These are phyloP conservation scores for Aplysina aerophoba DNA, from an alignment of 37 sponge, comb jelly and placozoan species.

Conservation along the genomic window DNA sequence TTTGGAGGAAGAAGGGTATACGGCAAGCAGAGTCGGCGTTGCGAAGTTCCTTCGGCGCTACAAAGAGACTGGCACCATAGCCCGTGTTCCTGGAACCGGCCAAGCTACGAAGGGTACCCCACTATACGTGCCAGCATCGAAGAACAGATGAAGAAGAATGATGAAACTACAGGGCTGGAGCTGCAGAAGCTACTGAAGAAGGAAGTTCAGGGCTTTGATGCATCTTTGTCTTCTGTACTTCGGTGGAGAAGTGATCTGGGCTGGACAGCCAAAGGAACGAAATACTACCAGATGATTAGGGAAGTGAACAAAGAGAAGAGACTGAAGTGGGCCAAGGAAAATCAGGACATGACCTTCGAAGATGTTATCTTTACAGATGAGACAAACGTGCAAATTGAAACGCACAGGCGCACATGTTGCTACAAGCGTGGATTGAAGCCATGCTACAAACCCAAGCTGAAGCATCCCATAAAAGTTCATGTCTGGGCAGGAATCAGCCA, in stretches of 20 bases:
- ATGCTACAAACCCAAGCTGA: not conserved
- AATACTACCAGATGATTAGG: conserved; percentile 15
- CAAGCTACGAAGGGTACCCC: not conserved
- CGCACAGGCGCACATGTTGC: conserved; percentile 12
- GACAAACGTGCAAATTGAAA: conserved; percentile 10
- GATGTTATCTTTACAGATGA: conserved; percentile 15
- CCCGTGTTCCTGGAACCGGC: not conserved
- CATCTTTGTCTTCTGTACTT: not conserved
- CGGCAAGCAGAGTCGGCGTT: not conserved
- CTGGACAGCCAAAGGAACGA: conserved; percentile 1
- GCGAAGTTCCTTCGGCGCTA: not conserved
- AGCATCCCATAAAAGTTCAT: conserved; percentile 13
- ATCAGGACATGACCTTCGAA: not conserved
- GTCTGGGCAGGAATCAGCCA: not conserved
- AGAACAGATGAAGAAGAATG: not conserved
- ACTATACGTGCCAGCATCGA: not conserved
- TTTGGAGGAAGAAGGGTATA: not conserved
- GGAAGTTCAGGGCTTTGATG: not conserved
- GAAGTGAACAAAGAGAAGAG: conserved; percentile 23
- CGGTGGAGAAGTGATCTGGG: conserved; percentile 9
- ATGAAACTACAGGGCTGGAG: conserved; percentile 10
- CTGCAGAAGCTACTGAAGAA: conserved; percentile 22
- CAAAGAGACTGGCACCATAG: not conserved
- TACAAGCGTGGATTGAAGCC: not conserved
- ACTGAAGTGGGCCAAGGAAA: conserved; percentile 21